Evolutionary conservation across 1,140 invertebrate species (phyloP), one percentile per base, ranked within the genome.

Genomic region (Listronotus oregonensis): DNA sequence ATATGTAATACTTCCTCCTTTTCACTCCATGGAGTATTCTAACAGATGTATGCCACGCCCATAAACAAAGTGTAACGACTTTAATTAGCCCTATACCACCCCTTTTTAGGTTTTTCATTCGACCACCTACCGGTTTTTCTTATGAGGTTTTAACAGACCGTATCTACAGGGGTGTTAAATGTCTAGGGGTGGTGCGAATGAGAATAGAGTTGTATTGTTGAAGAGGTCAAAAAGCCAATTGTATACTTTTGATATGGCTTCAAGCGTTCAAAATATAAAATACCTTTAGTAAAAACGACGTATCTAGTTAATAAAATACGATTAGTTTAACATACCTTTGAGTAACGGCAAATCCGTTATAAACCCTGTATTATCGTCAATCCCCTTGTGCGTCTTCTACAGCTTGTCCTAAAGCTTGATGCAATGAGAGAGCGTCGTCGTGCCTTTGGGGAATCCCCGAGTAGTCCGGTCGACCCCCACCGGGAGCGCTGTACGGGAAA

Each of bases 281-380:
- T 27, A 27, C 21, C 21, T 27, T 27, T 27, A 27, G 21, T 3
- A 27, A 27, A 27, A 27, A 27, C n/a, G n/a, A 27, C 1, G 21
- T 27, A 27, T 27, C 21, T 5, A 27, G 5, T 27, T 27, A 27
- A 27, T 27, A 27, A 5, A 27, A 27, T 3, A 27, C n/a, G n/a
- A n/a, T n/a, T n/a, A n/a, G 5, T 3, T 37, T 37, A 1, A 37
- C 90, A 91, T 82, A 94, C 92, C 92, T 89, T 93, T 94, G 71
- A 94, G 83, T 68, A 94, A 83, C 67, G 92, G 91, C 77, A 94
- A 82, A 75, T 94, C 91, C 67, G 90, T 91, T 84, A 94, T 94
- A 79, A 93, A 94, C 15, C 89, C 89, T 60, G 88, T 88, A 69
- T 88, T 89, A 73, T 94, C 91, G 77, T 93, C 92, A 75, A 93